Conservation (phyloP, 2,888 invertebrate genomes). For the Germaria angustata region DNA sequence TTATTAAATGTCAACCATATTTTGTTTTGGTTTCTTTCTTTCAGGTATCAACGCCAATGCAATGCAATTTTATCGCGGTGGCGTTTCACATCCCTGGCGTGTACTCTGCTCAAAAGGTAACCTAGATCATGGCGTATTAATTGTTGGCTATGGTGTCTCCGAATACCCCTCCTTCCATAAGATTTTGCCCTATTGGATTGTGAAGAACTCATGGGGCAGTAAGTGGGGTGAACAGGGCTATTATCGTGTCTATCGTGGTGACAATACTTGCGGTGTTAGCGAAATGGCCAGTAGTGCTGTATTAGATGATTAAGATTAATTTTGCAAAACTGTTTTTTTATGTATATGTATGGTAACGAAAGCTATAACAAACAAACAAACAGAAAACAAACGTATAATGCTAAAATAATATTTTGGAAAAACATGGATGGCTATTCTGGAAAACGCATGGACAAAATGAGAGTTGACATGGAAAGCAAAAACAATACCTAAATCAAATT, state of each 20-base stretch:
- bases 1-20: neutral
- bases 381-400: constrained; percentile 12
- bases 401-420: neutral
- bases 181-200: constrained; percentile 92
- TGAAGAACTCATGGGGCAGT: constrained; percentile 97
- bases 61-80: constrained; percentile 97
- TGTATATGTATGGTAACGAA: constrained; percentile 9
- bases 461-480: no score
- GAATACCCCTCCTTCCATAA: constrained; percentile 91
- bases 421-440: no score
- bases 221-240: constrained; percentile 97
- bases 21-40: neutral
- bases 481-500: no score
- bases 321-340: constrained; percentile 22
- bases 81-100: constrained; percentile 95
- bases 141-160: constrained; percentile 93
- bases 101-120: constrained; percentile 87
- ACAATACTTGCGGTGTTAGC: constrained; percentile 95
- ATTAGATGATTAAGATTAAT: constrained; percentile 76
- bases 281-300: constrained; percentile 93
- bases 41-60: constrained; percentile 94
- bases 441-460: no score
- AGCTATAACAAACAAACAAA: neutral
- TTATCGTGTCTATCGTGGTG: constrained; percentile 95
- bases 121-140: constrained; percentile 96